Base-by-base conservation (phyloP, 2,888 invertebrate species). In the Gasteruption jaculator region DNA sequence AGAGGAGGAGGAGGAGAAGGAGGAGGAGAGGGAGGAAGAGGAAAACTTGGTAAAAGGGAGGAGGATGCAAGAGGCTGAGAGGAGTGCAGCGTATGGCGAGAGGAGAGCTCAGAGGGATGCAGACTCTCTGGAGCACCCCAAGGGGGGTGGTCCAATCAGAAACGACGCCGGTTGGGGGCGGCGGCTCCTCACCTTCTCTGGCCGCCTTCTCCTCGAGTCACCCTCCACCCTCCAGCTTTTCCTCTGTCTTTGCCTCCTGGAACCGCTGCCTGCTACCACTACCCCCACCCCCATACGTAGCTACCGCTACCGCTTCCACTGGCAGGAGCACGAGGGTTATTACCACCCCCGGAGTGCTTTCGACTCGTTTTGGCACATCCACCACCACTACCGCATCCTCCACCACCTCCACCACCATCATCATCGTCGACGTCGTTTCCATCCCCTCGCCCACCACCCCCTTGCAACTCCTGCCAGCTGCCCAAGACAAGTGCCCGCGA, bases 101-200 rank as follows among this genome's bases (percentile, higher is more conserved):
- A 43, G 48, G 50, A 41, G 51, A 45, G 30, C 26, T 35, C n/a
- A 55, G 58, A 57, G 60, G 59, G 59, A 54, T 53, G 56, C 56
- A n/a, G n/a, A n/a, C n/a, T n/a, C n/a, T n/a, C 54, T 56, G 58
- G 58, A 57, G 57, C 54, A 52, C 52, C 42, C 49, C 42, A 39
- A 49, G 57, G 58, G 61, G 63, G 65, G 63, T 63, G 63, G 67
- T 65, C 69, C 69, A 70, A 70, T 70, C 65, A 65, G 64, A 63
- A 61, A 49, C 58, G 57, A 57, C 57, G 58, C 57, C 57, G 62
- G 66, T 61, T 63, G 60, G 63, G 63, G 64, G 65, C 56, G 61
- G 57, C n/a, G n/a, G 56, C 51, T 54, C 56, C 60, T 63, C 54
- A 56, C 53, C 58, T 46, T 43, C 42, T 31, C 41, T 43, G 50